A percentile compares a stretch with the other conserved stretches of the same genome.
These are phyloP conservation scores for Dicycla oo DNA, from an alignment of 2,888 invertebrate genomes.

Conservation along the genomic window DNA sequence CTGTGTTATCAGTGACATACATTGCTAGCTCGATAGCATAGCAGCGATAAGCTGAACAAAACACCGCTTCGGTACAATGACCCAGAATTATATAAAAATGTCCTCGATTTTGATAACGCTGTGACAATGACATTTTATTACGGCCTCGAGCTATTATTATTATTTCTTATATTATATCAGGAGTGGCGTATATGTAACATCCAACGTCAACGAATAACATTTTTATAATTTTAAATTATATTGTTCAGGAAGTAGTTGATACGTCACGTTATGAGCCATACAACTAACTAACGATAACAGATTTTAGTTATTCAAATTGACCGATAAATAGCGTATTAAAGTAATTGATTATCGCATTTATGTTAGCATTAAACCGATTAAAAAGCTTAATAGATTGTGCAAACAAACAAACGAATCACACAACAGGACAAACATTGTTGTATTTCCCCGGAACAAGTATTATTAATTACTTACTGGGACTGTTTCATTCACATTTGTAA, in stretches of 20 bases:
- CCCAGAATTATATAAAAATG: constrained; percentile 90
- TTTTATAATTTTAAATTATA: constrained; percentile 33
- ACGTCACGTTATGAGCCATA: constrained; percentile 35
- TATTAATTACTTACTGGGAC: no score
- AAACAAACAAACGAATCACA: not conserved
- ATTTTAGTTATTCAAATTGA: constrained; percentile 33
- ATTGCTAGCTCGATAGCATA: constrained; percentile 83
- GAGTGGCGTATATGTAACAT: constrained; percentile 34
- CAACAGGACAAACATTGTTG: constrained; percentile 14
- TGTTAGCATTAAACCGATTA: constrained; percentile 18
- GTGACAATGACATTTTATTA: constrained; percentile 88
- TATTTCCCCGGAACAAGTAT: no score
- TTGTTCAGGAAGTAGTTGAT: constrained; percentile 35
- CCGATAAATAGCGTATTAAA: constrained; percentile 39
- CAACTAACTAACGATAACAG: constrained; percentile 38
- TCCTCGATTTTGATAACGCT: constrained; percentile 86
- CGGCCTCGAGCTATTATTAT: constrained; percentile 74
- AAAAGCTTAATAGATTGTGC: constrained; percentile 7
- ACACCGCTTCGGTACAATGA: constrained; percentile 89
- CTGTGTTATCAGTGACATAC: constrained; percentile 86
- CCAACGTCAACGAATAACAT: constrained; percentile 26
- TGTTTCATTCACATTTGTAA: no score
- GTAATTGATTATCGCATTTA: constrained; percentile 21
- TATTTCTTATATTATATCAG: constrained; percentile 60
- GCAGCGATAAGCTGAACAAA: constrained; percentile 87